phyloP scores from a whole-genome alignment of 2,888 invertebrate species.

The Dromius quadrimaculatus region DNA sequence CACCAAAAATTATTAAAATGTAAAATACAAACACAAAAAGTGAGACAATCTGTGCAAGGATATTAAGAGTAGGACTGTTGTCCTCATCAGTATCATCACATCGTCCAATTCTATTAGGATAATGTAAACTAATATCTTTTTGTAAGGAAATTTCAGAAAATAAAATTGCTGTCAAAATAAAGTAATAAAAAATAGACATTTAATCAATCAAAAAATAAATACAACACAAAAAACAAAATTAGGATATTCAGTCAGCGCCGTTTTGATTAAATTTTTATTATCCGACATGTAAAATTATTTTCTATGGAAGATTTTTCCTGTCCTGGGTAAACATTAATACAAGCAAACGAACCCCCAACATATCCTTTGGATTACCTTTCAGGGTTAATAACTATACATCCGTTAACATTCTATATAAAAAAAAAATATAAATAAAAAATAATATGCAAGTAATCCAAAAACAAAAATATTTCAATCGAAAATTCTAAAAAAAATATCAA shows the following conservation, averaged over 20 bases:
- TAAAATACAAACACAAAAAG: slow-evolving; percentile 30
- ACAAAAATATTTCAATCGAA: not conserved
- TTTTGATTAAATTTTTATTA: slow-evolving; percentile 66
- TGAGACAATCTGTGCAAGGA: slow-evolving; percentile 6
- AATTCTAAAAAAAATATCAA: too few species aligned
- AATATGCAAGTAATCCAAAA: not conserved
- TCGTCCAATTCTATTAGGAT: slow-evolving; percentile 1
- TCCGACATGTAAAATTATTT: slow-evolving; percentile 68
- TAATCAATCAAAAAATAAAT: slow-evolving; percentile 27
- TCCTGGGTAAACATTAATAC: slow-evolving; percentile 71
- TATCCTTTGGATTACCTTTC: slow-evolving; percentile 82
- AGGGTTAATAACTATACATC: slow-evolving; percentile 87
- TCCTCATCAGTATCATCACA: not conserved
- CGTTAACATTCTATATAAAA: slow-evolving; percentile 77
- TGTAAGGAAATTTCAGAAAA: not conserved
- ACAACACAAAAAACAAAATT: not conserved
- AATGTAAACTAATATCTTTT: slow-evolving; percentile 23
- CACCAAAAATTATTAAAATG: slow-evolving; percentile 50
- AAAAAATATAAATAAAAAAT: slow-evolving; percentile 24
- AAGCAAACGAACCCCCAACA: slow-evolving; percentile 82
- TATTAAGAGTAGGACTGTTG: not conserved
- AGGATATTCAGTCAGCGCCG: not conserved
- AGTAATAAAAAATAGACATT: slow-evolving; percentile 8
- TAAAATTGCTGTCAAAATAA: slow-evolving; percentile 2
- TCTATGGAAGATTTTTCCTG: slow-evolving; percentile 62